Evolutionary conservation across 2,113 vertebrate genomes (phyloP).

Genomic region (Nanorana parkeri): DNA sequence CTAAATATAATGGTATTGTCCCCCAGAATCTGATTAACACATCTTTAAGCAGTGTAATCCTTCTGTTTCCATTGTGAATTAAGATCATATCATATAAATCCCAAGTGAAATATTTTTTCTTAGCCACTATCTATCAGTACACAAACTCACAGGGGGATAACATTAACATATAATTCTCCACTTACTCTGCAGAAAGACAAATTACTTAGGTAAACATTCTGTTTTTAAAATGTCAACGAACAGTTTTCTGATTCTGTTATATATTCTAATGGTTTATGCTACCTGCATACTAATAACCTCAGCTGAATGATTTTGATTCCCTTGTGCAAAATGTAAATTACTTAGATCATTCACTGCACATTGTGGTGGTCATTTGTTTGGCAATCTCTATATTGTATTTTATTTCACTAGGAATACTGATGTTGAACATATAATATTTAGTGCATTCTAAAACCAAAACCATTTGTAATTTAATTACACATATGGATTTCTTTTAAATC

Average conservation of each 20-base stretch:
- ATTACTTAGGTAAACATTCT: conserved; percentile 38
- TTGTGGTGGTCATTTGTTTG: conserved; percentile 28
- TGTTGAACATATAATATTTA: conserved; percentile 1
- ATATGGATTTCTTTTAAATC: too few species aligned
- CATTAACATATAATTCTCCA: conserved; percentile 35
- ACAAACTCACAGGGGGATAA: conserved; percentile 10
- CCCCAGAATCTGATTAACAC: not conserved
- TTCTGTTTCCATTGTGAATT: not conserved
- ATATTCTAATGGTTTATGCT: conserved; percentile 36
- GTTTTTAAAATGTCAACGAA: conserved; percentile 35
- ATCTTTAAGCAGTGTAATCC: not conserved
- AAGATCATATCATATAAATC: conserved; percentile 2
- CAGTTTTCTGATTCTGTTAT: conserved; percentile 21
- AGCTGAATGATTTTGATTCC: conserved; percentile 43
- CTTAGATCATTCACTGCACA: conserved; percentile 49
- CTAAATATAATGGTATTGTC: not conserved
- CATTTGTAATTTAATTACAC: conserved; percentile 11
- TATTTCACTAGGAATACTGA: conserved; percentile 26
- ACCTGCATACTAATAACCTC: conserved; percentile 39
- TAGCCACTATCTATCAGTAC: not conserved
- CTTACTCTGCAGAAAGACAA: conserved; percentile 32
- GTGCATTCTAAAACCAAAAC: not conserved
- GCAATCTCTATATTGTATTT: conserved; percentile 31
- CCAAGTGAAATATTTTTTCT: not conserved
- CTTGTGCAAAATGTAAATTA: conserved; percentile 51